A percentile compares a stretch with the other conserved stretches of the same genome.
These are phyloP conservation scores for Spisula subtruncata DNA, from an alignment of 2,888 invertebrate species.

Conservation along the genomic window DNA sequence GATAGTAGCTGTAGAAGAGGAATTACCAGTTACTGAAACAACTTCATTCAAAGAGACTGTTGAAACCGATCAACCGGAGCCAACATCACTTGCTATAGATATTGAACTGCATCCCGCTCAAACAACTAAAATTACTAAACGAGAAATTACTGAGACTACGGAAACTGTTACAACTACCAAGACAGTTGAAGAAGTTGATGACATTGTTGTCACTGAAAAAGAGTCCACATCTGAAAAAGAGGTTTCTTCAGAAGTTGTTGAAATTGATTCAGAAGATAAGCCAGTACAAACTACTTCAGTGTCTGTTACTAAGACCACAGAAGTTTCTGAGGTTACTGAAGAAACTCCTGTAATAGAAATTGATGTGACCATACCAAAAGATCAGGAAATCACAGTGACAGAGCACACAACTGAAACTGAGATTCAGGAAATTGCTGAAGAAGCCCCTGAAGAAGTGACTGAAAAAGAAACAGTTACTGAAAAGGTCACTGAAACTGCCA, in stretches of 20 bases:
- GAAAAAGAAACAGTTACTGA: slow-evolving; percentile 13
- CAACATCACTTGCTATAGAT: slow-evolving; percentile 45
- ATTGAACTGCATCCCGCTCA: slow-evolving; percentile 16
- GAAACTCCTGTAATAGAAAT: slow-evolving; percentile 17
- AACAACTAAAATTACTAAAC: slow-evolving; percentile 33
- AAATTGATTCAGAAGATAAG: slow-evolving; percentile 12
- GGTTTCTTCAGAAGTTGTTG: slow-evolving; percentile 1
- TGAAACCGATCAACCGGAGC: slow-evolving; percentile 51
- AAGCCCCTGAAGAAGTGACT: slow-evolving; percentile 7
- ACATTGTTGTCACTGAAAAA: slow-evolving; percentile 50
- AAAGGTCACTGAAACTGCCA: background rate
- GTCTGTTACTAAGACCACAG: background rate
- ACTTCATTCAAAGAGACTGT: slow-evolving; percentile 50
- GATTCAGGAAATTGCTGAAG: slow-evolving; percentile 21
- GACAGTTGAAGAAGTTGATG: slow-evolving; percentile 30
- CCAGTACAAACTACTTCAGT: background rate
- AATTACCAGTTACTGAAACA: slow-evolving; percentile 38
- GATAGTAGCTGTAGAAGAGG: slow-evolving; percentile 26
- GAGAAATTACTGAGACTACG: slow-evolving; percentile 41
- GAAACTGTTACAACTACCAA: slow-evolving; percentile 42
- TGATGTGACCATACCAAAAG: slow-evolving; percentile 15
- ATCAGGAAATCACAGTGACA: slow-evolving; percentile 26
- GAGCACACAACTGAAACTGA: slow-evolving; percentile 43
- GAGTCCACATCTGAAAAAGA: slow-evolving; percentile 49
- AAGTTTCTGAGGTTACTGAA: background rate